Percentiles rank a stretch among this genome's conserved stretches.
Conservation (phyloP, 2,113 vertebrate genomes). For the Pelecanoides urinatrix region DNA sequence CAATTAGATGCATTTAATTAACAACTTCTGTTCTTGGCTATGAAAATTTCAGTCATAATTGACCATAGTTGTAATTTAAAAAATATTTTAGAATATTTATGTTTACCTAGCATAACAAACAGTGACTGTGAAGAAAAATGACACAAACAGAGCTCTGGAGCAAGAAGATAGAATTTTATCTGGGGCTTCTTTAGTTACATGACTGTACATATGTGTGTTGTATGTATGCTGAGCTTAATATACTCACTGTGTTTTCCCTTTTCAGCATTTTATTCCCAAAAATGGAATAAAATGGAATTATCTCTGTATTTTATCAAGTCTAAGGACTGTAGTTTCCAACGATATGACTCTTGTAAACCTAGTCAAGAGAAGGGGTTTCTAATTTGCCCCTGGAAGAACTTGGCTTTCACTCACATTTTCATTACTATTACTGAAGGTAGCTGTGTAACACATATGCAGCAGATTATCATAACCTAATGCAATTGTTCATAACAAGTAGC, state of each 20-base stretch:
- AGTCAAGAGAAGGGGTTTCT: not conserved
- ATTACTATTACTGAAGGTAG: not conserved
- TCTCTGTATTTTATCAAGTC: not conserved
- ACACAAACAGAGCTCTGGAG: not conserved
- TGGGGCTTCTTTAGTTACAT: not conserved
- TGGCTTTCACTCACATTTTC: not conserved
- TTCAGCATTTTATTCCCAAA: not conserved
- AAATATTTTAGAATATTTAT: not conserved
- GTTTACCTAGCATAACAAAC: not conserved
- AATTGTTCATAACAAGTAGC: not conserved
- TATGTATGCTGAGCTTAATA: not conserved
- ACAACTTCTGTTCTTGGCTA: not conserved
- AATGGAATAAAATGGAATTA: not conserved
- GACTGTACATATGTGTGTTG: not conserved
- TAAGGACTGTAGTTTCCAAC: not conserved
- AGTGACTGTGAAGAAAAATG: not conserved
- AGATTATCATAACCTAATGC: not conserved
- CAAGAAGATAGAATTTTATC: not conserved
- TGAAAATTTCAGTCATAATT: not conserved
- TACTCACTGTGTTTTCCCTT: not conserved
- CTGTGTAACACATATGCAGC: not conserved
- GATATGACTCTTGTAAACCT: not conserved
- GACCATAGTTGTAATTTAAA: not conserved
- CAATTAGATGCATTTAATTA: not conserved
- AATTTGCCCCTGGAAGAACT: not conserved